phyloP scores from a whole-genome alignment of 2,888 invertebrate genomes.

The Tridacna crocea region DNA sequence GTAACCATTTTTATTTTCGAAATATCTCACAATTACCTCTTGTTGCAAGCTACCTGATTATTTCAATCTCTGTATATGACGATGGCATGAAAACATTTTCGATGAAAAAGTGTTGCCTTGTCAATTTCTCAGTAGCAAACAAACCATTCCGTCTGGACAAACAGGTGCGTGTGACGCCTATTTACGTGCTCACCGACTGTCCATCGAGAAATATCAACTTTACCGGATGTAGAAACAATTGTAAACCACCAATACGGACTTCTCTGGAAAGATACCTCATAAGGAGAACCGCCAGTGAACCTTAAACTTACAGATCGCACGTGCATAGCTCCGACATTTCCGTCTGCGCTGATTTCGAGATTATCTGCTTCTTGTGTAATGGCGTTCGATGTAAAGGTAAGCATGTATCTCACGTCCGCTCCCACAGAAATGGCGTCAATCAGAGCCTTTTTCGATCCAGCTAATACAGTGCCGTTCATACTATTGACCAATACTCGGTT shows the following conservation, averaged over 20 bases:
- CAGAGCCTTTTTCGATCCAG: constrained; percentile 47
- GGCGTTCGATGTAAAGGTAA: constrained; percentile 54
- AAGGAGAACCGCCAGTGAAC: constrained; percentile 52
- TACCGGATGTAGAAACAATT: constrained; percentile 57
- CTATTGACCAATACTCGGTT: constrained; percentile 57
- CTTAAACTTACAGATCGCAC: constrained; percentile 60
- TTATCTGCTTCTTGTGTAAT: constrained; percentile 62
- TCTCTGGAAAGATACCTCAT: constrained; percentile 61
- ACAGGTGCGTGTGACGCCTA: constrained; percentile 57
- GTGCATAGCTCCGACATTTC: constrained; percentile 63
- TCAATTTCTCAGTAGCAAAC: constrained; percentile 35
- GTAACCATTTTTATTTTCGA: background rate
- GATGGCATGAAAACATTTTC: background rate
- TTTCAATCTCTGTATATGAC: background rate
- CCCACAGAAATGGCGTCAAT: constrained; percentile 55
- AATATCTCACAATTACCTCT: background rate
- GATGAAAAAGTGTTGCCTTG: background rate
- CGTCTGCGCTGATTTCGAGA: constrained; percentile 58
- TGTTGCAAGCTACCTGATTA: background rate
- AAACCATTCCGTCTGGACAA: constrained; percentile 60
- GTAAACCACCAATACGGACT: constrained; percentile 65
- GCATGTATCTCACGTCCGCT: constrained; percentile 59
- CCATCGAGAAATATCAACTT: constrained; percentile 63
- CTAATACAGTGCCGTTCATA: constrained; percentile 43
- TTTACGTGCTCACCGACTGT: constrained; percentile 64